A percentile compares a stretch with the other conserved stretches of the same genome.
Conservation (phyloP, 2,113 vertebrate species). For the Calidris pugnax region DNA sequence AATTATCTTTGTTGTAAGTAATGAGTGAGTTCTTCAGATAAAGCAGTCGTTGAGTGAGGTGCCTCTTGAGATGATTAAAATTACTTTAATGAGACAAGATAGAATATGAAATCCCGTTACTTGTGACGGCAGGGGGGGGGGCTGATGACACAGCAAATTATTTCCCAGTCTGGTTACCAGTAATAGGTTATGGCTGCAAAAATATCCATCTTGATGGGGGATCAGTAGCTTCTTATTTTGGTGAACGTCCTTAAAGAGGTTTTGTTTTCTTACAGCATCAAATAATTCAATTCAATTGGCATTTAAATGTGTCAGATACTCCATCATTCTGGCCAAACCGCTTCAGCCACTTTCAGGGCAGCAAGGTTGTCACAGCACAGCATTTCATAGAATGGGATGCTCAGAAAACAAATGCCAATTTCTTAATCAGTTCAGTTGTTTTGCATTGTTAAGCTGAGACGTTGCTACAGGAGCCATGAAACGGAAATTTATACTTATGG, state of each 20-base stretch:
- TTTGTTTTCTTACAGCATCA: not conserved
- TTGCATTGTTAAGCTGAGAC: not conserved
- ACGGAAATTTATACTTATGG: not conserved
- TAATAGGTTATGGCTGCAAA: not conserved
- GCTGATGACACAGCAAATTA: not conserved
- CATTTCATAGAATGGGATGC: not conserved
- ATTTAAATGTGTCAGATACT: not conserved
- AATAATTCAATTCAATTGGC: not conserved
- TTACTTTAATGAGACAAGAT: not conserved
- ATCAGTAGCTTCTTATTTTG: not conserved
- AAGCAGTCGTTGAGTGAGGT: not conserved
- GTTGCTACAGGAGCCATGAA: not conserved
- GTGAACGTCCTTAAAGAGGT: not conserved
- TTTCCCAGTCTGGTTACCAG: not conserved
- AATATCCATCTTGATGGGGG: not conserved
- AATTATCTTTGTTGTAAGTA: not conserved
- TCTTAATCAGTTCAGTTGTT: not conserved
- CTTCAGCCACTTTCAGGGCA: conserved; percentile 1
- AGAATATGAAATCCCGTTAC: not conserved
- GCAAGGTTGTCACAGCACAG: not conserved
- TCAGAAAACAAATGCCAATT: conserved; percentile 32
- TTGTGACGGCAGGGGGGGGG: not conserved
- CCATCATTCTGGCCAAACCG: not conserved
- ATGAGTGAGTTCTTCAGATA: not conserved
- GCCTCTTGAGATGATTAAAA: not conserved